phyloP scores from a whole-genome alignment of 2,888 invertebrate species.

The Pseudanteris insignis region DNA sequence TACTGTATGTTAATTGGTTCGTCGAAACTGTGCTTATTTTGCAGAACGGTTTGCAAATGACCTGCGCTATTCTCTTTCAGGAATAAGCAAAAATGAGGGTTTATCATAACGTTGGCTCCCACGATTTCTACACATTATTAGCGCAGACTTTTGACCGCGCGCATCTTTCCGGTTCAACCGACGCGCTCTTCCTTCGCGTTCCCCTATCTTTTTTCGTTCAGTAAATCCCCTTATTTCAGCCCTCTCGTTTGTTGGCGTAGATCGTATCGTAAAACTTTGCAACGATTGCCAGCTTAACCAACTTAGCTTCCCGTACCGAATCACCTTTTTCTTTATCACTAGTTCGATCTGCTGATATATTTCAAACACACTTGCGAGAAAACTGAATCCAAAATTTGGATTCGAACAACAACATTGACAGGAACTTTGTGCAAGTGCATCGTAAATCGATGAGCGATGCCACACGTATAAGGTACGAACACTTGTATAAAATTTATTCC shows the following conservation, averaged over 20 bases:
- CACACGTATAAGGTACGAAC: no score
- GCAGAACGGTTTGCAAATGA: background rate
- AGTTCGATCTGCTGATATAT: no score
- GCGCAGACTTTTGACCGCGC: slow-evolving; percentile 49
- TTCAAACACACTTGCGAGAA: no score
- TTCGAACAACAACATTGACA: no score
- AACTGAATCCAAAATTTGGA: no score
- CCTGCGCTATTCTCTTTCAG: slow-evolving; percentile 9
- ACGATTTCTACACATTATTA: slow-evolving; percentile 50
- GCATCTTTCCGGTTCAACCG: slow-evolving; percentile 50
- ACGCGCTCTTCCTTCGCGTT: slow-evolving; percentile 43
- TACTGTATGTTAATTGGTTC: no score
- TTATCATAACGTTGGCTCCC: slow-evolving; percentile 41
- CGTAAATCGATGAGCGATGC: no score
- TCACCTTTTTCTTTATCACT: slow-evolving; percentile 33
- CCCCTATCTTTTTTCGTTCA: slow-evolving; percentile 37
- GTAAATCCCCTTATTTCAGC: slow-evolving; percentile 30
- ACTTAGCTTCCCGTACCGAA: slow-evolving; percentile 40
- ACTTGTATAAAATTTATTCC: no score
- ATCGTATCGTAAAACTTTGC: slow-evolving; percentile 48
- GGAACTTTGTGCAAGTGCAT: no score
- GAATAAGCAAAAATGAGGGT: background rate
- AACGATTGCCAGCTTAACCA: slow-evolving; percentile 38
- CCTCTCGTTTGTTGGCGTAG: slow-evolving; percentile 39
- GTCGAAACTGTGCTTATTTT: background rate